Base-by-base conservation (phyloP, 2,113 vertebrate species). In the Petrocephalus zakoni region DNA sequence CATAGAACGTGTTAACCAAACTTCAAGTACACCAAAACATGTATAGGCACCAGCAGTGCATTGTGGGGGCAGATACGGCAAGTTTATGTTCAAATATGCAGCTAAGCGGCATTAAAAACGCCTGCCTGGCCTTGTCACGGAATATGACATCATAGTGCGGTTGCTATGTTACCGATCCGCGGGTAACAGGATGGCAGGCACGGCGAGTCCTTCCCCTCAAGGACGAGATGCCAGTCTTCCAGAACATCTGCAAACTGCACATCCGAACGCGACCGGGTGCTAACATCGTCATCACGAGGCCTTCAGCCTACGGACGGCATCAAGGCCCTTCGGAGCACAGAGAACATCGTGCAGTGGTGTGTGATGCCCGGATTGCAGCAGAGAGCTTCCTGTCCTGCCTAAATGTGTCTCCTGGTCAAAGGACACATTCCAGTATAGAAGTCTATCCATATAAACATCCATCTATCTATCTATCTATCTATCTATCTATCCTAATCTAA, bases 81-180 rank as follows among this genome's bases (percentile, higher is more conserved):
- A 6, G 5, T 17, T 34, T 53, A 47, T 52, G 19, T 10, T 25
- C 9, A 68, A 11, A 53, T 10, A 53, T 25, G n/a, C 83, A 29
- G n/a, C 22, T 47, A 84, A 52, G 9, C 9, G n/a, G 46, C 83
- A 53, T 51, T 47, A 49, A 49, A 47, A n/a, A n/a, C 19, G 21
- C 22, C 78, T 1, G 2, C 49, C 49, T 53, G 5, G n/a, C 10
- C 37, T 10, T 85, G 19, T 25, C 83, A 52, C 10, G n/a, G 47
- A 85, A 53, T n/a, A 83, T n/a, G 81, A 83, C 81, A 83, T 85
- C n/a, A 61, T 21, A 46, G 37, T 42, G 61, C 55, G 61, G 55
- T 29, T 53, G 83, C 83, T 22, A 37, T 61, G 15, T 58, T 42
- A 37, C 29, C 9, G 81, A 46, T 83, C 46, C 0, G 0, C n/a